phyloP scores from a whole-genome alignment of 2,113 vertebrate genomes.

The Etheostoma spectabile region DNA sequence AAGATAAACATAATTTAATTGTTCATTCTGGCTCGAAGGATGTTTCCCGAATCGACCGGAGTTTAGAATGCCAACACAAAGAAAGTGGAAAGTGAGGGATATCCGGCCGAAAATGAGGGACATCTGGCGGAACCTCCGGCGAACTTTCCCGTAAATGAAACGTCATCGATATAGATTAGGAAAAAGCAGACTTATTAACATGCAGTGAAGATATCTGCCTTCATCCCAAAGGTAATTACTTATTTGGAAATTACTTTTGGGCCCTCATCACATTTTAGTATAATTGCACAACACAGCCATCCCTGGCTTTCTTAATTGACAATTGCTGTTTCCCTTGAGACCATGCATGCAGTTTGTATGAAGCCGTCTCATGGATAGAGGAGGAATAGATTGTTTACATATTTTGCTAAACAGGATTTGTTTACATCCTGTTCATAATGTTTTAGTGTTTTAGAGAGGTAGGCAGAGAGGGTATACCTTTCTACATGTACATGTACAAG shows the following conservation, averaged over 20 bases:
- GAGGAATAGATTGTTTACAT: not conserved
- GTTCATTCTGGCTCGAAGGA: too few species aligned
- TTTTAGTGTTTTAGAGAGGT: not conserved
- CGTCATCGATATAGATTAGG: not conserved
- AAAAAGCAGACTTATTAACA: slow-evolving; percentile 15
- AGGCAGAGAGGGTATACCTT: not conserved
- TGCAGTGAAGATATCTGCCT: slow-evolving; percentile 27
- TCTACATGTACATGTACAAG: not conserved
- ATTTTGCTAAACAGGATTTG: not conserved
- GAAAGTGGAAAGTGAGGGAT: too few species aligned
- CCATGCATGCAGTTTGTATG: not conserved
- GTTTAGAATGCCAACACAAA: too few species aligned
- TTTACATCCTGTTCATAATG: not conserved
- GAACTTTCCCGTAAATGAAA: too few species aligned
- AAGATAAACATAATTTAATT: too few species aligned
- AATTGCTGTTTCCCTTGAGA: slow-evolving; percentile 1
- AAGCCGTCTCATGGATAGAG: not conserved
- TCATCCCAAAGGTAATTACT: slow-evolving; percentile 16
- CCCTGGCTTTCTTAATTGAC: not conserved
- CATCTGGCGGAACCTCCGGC: too few species aligned
- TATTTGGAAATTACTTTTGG: slow-evolving; percentile 8
- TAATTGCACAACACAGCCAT: slow-evolving; percentile 11
- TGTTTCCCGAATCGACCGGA: too few species aligned
- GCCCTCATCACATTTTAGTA: not conserved
- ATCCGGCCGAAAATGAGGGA: too few species aligned